Evolutionary conservation across 2,888 invertebrate genomes (phyloP), one percentile per base, ranked within the genome.

Genomic region (Nymphalis polychloros): DNA sequence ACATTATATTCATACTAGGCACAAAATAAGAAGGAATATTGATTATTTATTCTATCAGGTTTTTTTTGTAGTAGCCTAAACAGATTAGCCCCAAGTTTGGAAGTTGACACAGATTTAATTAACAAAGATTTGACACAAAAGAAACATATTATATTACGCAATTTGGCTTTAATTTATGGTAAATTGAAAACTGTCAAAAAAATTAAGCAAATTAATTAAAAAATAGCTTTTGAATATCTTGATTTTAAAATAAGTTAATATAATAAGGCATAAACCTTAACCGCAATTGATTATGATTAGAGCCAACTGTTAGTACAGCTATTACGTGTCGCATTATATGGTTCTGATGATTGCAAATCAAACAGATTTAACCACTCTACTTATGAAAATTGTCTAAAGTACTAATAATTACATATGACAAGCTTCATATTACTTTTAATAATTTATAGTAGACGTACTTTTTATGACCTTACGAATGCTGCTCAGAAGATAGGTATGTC

Each of bases 301-400:
- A 49, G 41, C 41, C 35, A 16, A 35, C 10, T 67, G 50, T 67
- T 72, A 63, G 67, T 48, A 13, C 59, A 48, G 59, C 49, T 19
- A 47, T n/a, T 19, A 8, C 20, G 20, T 27, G 20, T n/a, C 4
- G 35, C 10, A 55, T 55, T 27, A 19, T 35, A 23, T 27, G 8
- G 63, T n/a, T 17, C 55, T 31, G 27, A 49, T 49, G 35, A 64
- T 67, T 67, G 69, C 59, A 53, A 53, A 23, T 20, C 62, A 71
- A 71, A 71, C 67, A 69, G 8, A n/a, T n/a, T 55, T 55, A 31
- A 50, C 19, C 53, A 41, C 41, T 2, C 8, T 53, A 57, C 63
- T 59, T 67, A 48, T 60, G 53, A 64, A 52, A 60, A 64, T 64
- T 64, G 35, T 31, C 63, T 68, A 47, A 59, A 17, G 49, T 16